Percentiles rank a stretch among this genome's conserved stretches.
phyloP scores from a whole-genome alignment of 2,888 invertebrate genomes.

The Melikaiella ostensackeni region DNA sequence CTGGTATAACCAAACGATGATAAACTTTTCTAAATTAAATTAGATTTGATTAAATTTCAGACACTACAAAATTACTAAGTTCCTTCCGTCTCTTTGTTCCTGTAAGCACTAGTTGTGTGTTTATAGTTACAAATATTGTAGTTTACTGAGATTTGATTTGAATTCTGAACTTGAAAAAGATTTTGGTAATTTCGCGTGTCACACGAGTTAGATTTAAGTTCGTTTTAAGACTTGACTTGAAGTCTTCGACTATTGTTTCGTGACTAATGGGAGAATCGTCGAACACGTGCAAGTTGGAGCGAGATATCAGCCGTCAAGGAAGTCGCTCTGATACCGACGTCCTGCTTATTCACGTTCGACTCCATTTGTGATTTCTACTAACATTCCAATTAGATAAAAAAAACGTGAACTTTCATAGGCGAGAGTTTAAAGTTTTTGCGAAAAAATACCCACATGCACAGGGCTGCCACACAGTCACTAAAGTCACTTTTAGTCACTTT shows the following conservation, averaged over 20 bases:
- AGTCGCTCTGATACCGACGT: conserved; percentile 73
- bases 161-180: neutral
- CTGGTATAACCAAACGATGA: too few relatives aligned
- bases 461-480: too few relatives aligned
- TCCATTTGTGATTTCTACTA: conserved; percentile 46
- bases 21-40: too few relatives aligned
- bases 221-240: conserved; percentile 8
- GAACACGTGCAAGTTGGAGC: conserved; percentile 57
- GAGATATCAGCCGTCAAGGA: conserved; percentile 74
- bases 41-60: too few relatives aligned
- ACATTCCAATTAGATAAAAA: conserved; percentile 31
- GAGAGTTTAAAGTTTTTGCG: neutral
- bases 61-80: neutral
- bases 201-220: neutral
- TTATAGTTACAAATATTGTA: conserved; percentile 19
- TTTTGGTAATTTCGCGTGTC: conserved; percentile 13
- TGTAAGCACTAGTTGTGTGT: neutral
- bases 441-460: neutral
- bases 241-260: conserved; percentile 55
- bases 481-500: too few relatives aligned
- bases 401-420: neutral
- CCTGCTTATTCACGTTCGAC: conserved; percentile 73
- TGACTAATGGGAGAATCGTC: conserved; percentile 60
- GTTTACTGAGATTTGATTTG: neutral
- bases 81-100: neutral